Conservation (phyloP, 2,888 invertebrate species). For the Hirudinaria manillensis region DNA sequence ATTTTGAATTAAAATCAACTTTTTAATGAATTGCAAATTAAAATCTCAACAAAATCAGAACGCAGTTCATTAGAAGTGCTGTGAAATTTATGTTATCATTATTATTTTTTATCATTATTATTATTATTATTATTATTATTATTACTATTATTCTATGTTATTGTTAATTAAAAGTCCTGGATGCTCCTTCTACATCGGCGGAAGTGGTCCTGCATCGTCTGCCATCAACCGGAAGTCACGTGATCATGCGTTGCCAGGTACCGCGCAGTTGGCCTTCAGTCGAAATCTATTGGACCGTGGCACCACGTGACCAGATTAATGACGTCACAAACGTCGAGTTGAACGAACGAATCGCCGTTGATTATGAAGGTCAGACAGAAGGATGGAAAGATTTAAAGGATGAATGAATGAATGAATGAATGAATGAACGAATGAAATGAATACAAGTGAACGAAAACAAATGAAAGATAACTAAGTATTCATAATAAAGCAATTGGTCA, state of each 20-base stretch:
- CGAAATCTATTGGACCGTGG: slow-evolving; percentile 18
- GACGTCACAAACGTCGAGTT: slow-evolving; percentile 15
- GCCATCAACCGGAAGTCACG: slow-evolving; percentile 27
- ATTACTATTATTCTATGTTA: background rate
- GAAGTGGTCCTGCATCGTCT: slow-evolving; percentile 28
- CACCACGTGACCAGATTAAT: slow-evolving; percentile 23
- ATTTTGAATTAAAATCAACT: too few relatives aligned
- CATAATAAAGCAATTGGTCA: too few relatives aligned
- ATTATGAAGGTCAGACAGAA: slow-evolving; percentile 26
- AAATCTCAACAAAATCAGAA: too few relatives aligned
- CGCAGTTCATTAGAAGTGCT: too few relatives aligned
- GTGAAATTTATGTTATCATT: too few relatives aligned
- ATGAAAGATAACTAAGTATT: too few relatives aligned
- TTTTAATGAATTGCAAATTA: too few relatives aligned
- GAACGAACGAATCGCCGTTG: slow-evolving; percentile 2
- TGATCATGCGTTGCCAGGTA: slow-evolving; percentile 30
- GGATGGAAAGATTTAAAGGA: too few relatives aligned
- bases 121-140: slow-evolving; percentile 5
- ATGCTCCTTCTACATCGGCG: slow-evolving; percentile 14
- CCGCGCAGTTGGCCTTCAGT: slow-evolving; percentile 25
- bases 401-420: background rate
- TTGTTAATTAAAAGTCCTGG: slow-evolving; percentile 21
- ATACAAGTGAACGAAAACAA: background rate
- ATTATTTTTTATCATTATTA: background rate
- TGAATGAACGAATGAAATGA: background rate